Conservation (phyloP, 2,797 vertebrate species). For the Luscinia megarhynchos region DNA sequence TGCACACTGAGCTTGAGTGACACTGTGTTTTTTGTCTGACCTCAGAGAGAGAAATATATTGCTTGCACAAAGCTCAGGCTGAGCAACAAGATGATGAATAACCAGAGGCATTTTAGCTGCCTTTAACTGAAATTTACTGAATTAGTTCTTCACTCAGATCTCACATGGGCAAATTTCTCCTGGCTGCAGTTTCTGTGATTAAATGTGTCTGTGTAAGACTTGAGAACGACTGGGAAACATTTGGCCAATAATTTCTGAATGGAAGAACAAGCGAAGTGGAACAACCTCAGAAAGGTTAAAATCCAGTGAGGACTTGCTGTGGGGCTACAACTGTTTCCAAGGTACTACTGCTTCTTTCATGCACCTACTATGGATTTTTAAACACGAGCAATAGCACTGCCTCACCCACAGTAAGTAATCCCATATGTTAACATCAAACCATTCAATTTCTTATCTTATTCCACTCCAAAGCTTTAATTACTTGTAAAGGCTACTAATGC, state of each 20-base stretch:
- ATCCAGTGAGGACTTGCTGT: neutral
- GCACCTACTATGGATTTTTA: neutral
- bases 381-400: neutral
- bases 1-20: neutral
- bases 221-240: neutral
- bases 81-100: neutral
- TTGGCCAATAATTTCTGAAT: neutral
- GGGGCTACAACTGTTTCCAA: neutral
- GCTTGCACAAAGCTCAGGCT: neutral
- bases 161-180: neutral
- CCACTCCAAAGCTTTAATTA: conserved; percentile 27
- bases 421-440: neutral
- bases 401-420: neutral
- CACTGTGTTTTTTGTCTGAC: neutral
- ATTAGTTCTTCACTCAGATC: neutral
- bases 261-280: neutral
- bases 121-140: neutral
- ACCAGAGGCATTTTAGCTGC: neutral
- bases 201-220: neutral
- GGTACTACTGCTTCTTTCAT: neutral
- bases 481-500: conserved; percentile 30
- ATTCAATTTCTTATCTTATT: conserved; percentile 6
- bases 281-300: neutral
- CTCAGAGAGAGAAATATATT: neutral
- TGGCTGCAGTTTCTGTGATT: neutral